Evolutionary conservation across 2,888 invertebrate species (phyloP), one percentile per base, ranked within the genome.

Genomic region (Mesopsocus fuscifrons): DNA sequence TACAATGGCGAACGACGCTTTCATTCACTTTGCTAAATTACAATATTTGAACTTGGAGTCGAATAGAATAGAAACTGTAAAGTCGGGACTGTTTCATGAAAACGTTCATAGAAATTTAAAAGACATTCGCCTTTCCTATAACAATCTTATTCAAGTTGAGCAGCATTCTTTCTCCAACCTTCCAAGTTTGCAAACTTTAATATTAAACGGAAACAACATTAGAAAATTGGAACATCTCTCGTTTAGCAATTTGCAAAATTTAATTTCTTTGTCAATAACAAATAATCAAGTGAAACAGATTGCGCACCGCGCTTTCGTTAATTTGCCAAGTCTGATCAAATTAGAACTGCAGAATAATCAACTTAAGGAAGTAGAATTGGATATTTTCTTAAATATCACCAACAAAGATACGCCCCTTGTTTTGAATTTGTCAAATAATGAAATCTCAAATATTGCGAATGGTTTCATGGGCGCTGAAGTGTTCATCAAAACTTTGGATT

Each of bases 31-130:
- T 58, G 67, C 69, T 5, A 73, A 74, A 54, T 57, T 84, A 20
- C 77, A 77, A 55, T 87, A 87, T 61, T 66, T 88, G 45, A 88
- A 88, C 60, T 63, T 91, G 54, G 87, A 87, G 55, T 84, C 82
- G 43, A 91, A 91, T 61, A 72, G 79, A 52, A 67, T 91, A 9
- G 72, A 75, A 47, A 67, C 70, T 34, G 65, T 89, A 45, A 77
- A 80, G 0, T 64, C 67, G 26, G 72, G 72, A 47, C 64, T 82
- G 38, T 77, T 85, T 52, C 69, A 74, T 52, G 65, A 73, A 2
- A 74, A 72, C 44, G 63, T 76, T 3, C 82, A 87, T 51, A 66
- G 73, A 8, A 73, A 77, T 51, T 60, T 89, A 42, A 74, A 73
- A 43, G 84, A 87, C 57, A 68, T 88, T 32, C 74, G 87, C 52